A percentile compares a stretch with the other conserved stretches of the same genome.
phyloP scores from a whole-genome alignment of 2,888 invertebrate genomes.

The Steinernema carpocapsae region DNA sequence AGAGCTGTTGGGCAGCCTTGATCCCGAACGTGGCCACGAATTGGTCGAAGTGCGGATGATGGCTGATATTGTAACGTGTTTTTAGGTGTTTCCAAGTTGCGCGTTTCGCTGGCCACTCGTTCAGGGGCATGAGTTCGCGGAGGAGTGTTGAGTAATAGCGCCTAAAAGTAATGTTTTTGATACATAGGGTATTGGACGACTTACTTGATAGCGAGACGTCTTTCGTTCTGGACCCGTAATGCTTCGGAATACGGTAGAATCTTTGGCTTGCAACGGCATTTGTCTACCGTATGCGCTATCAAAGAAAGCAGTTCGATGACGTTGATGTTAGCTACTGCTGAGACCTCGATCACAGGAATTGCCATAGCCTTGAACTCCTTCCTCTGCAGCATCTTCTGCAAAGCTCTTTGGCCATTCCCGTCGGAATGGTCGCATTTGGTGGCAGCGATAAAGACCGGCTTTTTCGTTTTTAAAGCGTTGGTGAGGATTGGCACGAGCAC shows the following conservation, averaged over 20 bases:
- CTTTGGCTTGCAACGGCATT: slow-evolving; percentile 38
- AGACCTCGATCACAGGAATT: slow-evolving; percentile 80
- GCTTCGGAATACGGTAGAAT: slow-evolving; percentile 41
- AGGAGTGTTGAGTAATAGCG: slow-evolving; percentile 38
- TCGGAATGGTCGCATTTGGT: slow-evolving; percentile 87
- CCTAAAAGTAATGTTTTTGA: slow-evolving; percentile 20
- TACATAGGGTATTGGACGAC: not conserved
- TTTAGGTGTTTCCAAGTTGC: slow-evolving; percentile 76
- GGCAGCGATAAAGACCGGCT: slow-evolving; percentile 90
- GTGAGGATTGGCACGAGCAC: slow-evolving; percentile 74
- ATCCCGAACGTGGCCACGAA: slow-evolving; percentile 57
- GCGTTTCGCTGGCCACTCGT: slow-evolving; percentile 70
- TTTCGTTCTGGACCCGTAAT: slow-evolving; percentile 31
- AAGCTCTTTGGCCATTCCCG: slow-evolving; percentile 78
- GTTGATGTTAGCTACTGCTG: slow-evolving; percentile 93
- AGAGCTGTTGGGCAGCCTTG: slow-evolving; percentile 50
- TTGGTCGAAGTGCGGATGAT: slow-evolving; percentile 45
- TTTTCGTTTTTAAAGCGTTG: slow-evolving; percentile 84
- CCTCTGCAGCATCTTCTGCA: slow-evolving; percentile 83
- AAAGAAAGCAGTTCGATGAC: slow-evolving; percentile 86
- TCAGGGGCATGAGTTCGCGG: slow-evolving; percentile 45
- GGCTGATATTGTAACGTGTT: slow-evolving; percentile 76
- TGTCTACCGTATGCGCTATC: slow-evolving; percentile 87
- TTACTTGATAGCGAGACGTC: slow-evolving; percentile 36
- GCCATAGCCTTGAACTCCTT: slow-evolving; percentile 81